Base-by-base conservation (phyloP, 1,140 invertebrate genomes). In the Aradophagus sp. region DNA sequence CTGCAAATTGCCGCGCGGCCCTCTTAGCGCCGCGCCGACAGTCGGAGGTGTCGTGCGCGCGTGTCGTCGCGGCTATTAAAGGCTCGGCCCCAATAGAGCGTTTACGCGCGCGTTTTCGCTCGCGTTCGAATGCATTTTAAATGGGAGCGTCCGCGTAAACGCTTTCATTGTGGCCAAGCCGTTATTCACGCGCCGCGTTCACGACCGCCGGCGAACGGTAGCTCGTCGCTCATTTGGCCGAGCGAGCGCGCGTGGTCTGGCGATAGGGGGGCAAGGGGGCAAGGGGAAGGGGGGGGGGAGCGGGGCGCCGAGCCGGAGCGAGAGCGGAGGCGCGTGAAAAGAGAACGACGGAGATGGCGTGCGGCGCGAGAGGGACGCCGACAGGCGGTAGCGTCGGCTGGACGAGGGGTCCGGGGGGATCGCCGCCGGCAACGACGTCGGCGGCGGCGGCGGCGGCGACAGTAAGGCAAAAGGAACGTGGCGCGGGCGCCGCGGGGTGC, bases 121-220 rank as follows among this genome's bases (percentile, higher is more conserved):
- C n/a, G n/a, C n/a, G n/a, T n/a, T n/a, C n/a, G n/a, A n/a, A n/a
- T n/a, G n/a, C n/a, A n/a, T n/a, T n/a, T n/a, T n/a, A n/a, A n/a
- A n/a, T n/a, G n/a, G n/a, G n/a, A n/a, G n/a, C n/a, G n/a, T n/a
- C n/a, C n/a, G n/a, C n/a, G n/a, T n/a, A n/a, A n/a, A n/a, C n/a
- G n/a, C n/a, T n/a, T n/a, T n/a, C n/a, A n/a, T n/a, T n/a, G n/a
- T n/a, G n/a, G n/a, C 55, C 61, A 50, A 35, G 65, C 59, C 58
- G 61, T 74, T 74, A 74, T 74, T 74, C 72, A 74, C 71, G 58
- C 71, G 71, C 39, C 55, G 55, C 59, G 66, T 66, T 74, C 55
- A 69, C 72, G 62, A 74, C 58, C 72, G 70, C 58, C 72, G 67
- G 29, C 61, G 62, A 52, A 67, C 72, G 65, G 72, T 74, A 70